These are phyloP conservation scores for Orchesella flavescens DNA, from an alignment of 2,888 invertebrate genomes.

Conservation along the genomic window DNA sequence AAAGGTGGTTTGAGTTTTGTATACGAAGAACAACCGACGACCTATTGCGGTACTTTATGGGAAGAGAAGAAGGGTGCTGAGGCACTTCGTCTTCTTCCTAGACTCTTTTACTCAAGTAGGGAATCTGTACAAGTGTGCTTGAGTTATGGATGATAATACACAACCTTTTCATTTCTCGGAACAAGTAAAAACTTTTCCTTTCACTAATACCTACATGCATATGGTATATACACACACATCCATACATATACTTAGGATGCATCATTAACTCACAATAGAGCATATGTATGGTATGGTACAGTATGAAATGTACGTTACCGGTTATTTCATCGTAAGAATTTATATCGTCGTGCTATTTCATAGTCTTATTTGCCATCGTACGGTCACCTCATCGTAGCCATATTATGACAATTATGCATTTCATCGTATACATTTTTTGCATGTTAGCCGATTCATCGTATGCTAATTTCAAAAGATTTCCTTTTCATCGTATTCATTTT, in stretches of 20 bases:
- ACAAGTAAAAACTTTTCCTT: conserved; percentile 38
- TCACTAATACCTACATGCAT: background rate
- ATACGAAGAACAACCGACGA: background rate
- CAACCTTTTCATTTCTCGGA: conserved; percentile 52
- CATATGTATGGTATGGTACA: background rate
- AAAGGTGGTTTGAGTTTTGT: conserved; percentile 13
- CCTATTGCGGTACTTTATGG: background rate
- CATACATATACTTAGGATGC: conserved; percentile 40
- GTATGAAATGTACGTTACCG: conserved; percentile 23
- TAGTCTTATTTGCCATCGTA: too few relatives aligned
- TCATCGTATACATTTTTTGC: too few relatives aligned
- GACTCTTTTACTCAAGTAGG: background rate
- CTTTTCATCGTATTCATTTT: too few relatives aligned
- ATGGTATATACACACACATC: background rate
- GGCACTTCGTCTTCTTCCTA: background rate
- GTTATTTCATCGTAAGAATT: too few relatives aligned
- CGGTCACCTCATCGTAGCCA: too few relatives aligned
- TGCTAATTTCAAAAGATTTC: too few relatives aligned
- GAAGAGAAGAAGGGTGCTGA: background rate
- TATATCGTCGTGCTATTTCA: too few relatives aligned
- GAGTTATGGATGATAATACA: conserved; percentile 29
- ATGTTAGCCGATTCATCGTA: too few relatives aligned
- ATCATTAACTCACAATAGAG: conserved; percentile 53
- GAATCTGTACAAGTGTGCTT: conserved; percentile 33
- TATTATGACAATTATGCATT: too few relatives aligned